Conservation (phyloP, 2,797 vertebrate species). For the Carcharodon carcharias region DNA sequence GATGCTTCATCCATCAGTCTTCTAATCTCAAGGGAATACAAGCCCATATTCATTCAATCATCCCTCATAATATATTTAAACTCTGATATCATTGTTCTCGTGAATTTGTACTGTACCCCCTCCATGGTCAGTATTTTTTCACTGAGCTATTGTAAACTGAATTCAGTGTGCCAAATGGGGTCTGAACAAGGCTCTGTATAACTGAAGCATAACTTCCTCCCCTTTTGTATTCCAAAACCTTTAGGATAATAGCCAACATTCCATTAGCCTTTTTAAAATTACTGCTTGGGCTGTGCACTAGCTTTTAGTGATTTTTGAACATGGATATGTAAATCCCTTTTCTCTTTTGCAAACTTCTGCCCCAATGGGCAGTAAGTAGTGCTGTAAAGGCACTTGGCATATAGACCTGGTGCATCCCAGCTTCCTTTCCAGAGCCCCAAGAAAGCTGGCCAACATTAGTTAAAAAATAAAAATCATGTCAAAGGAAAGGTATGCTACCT, state of each 20-base stretch:
- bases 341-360: background rate
- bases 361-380: background rate
- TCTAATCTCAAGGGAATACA: too few species aligned
- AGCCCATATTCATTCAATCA: too few species aligned
- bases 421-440: background rate
- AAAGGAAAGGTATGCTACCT: background rate
- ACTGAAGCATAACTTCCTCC: background rate
- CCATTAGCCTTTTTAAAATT: background rate
- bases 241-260: background rate
- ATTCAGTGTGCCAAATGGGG: background rate
- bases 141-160: background rate
- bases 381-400: background rate
- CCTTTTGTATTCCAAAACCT: background rate
- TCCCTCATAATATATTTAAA: background rate
- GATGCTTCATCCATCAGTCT: too few species aligned
- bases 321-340: background rate
- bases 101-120: background rate
- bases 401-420: background rate
- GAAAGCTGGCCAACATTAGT: background rate
- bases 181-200: background rate
- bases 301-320: background rate
- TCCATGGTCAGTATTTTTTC: background rate
- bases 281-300: background rate
- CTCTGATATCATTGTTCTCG: background rate
- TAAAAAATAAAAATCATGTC: background rate